Percentiles rank a stretch among this genome's conserved stretches.
phyloP scores from a whole-genome alignment of 1,140 invertebrate genomes.

The Akabosia matsudoensis region DNA sequence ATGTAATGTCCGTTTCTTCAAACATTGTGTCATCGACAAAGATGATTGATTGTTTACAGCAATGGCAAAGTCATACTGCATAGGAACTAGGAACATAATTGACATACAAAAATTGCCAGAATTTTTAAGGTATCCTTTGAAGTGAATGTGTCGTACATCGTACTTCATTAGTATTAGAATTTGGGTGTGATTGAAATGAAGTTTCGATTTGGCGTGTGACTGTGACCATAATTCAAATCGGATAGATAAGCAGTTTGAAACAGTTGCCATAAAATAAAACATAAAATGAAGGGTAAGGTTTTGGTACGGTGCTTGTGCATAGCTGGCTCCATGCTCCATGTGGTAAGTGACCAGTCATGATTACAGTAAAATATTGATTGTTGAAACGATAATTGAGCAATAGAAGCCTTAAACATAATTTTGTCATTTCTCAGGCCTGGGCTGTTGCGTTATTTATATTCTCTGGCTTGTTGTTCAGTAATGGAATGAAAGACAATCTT shows the following conservation, averaged over 20 bases:
- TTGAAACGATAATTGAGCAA: background rate
- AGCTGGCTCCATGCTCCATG: background rate
- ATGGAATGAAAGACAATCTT: background rate
- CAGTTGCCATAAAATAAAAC: background rate
- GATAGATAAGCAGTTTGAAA: too few species aligned
- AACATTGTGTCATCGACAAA: too few species aligned
- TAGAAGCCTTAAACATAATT: too few species aligned
- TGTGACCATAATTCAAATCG: too few species aligned
- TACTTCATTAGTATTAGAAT: too few species aligned
- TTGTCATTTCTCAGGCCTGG: constrained; percentile 6
- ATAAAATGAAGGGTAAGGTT: background rate
- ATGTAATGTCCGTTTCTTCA: too few species aligned
- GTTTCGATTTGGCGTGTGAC: too few species aligned
- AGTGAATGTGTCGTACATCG: too few species aligned
- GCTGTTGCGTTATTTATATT: constrained; percentile 7
- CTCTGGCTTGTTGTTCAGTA: background rate
- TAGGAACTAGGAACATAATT: background rate
- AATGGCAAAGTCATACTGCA: background rate
- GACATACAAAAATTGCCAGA: background rate
- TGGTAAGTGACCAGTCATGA: constrained; percentile 1
- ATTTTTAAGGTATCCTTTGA: too few species aligned
- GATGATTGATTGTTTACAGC: too few species aligned
- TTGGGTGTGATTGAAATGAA: too few species aligned
- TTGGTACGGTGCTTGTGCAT: constrained; percentile 1
- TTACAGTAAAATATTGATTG: background rate